phyloP scores from a whole-genome alignment of 2,888 invertebrate genomes.

The Eupithecia subumbrata region DNA sequence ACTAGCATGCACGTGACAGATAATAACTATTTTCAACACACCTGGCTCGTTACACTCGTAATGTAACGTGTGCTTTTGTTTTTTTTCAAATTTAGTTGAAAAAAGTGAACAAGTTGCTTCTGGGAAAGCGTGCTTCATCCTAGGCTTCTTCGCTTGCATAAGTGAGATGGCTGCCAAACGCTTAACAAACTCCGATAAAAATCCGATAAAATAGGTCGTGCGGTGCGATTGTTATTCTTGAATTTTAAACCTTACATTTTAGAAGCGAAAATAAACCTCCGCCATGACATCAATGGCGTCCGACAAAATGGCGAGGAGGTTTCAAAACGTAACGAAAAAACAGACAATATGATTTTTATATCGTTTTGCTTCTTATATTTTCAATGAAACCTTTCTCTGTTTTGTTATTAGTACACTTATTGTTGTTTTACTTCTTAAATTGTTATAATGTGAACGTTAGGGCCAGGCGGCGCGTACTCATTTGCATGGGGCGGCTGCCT shows the following conservation, averaged over 20 bases:
- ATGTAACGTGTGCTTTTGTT: not conserved
- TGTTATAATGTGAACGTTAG: constrained; percentile 78
- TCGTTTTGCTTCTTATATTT: not conserved
- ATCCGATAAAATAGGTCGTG: too few relatives aligned
- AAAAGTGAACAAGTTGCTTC: not conserved
- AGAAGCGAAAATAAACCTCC: not conserved
- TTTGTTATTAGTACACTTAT: constrained; percentile 63
- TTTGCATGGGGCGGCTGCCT: constrained; percentile 76
- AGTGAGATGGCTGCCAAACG: too few relatives aligned
- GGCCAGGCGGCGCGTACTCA: constrained; percentile 72
- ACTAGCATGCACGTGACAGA: constrained; percentile 16
- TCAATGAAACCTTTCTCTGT: not conserved
- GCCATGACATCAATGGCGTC: not conserved
- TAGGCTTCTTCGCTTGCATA: too few relatives aligned
- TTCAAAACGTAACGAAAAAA: not conserved
- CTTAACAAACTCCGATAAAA: too few relatives aligned
- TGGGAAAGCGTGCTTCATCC: too few relatives aligned
- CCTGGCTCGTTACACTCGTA: constrained; percentile 22
- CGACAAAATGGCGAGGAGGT: not conserved
- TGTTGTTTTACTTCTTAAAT: constrained; percentile 82
- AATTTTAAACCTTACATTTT: not conserved
- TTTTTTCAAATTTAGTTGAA: not conserved
- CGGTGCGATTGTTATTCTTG: not conserved
- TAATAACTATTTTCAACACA: constrained; percentile 12
- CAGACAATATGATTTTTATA: not conserved